A percentile compares a stretch with the other conserved stretches of the same genome.
Evolutionary conservation across 2,113 vertebrate genomes (phyloP).

Genomic region (Tachycineta bicolor): DNA sequence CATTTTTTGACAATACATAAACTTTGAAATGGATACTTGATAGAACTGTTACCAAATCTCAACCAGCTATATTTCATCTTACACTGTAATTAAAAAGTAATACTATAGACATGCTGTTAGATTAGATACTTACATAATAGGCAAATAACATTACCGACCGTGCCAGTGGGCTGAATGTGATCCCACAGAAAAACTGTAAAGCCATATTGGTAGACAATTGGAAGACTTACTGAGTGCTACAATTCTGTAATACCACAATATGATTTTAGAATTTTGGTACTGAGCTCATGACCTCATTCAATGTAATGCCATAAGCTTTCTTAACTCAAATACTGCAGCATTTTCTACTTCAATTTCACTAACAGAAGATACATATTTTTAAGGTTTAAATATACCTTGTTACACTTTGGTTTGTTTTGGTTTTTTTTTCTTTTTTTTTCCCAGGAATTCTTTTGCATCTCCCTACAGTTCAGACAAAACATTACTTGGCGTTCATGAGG

Average conservation of each 20-base stretch:
- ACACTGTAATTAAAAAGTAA: not conserved
- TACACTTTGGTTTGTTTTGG: not conserved
- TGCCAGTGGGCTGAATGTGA: not conserved
- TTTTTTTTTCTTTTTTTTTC: not conserved
- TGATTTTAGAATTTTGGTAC: not conserved
- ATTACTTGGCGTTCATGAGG: not conserved
- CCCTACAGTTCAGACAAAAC: not conserved
- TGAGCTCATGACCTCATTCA: not conserved
- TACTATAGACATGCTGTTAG: not conserved
- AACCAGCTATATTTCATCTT: not conserved
- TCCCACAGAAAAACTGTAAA: slow-evolving; percentile 46
- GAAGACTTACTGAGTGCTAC: not conserved
- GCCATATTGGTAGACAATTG: not conserved
- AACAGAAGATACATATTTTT: not conserved
- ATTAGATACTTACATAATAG: not conserved
- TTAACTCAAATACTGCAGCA: not conserved
- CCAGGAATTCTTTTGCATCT: not conserved
- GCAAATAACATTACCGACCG: not conserved
- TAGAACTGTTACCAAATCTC: not conserved
- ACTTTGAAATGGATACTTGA: not conserved
- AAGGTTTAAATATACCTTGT: not conserved
- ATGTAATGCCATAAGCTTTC: slow-evolving; percentile 27
- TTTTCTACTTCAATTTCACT: not conserved
- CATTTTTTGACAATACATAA: not conserved
- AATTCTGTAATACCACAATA: not conserved